Conservation (phyloP, 2,888 invertebrate species). For the Osmoderma eremita region DNA sequence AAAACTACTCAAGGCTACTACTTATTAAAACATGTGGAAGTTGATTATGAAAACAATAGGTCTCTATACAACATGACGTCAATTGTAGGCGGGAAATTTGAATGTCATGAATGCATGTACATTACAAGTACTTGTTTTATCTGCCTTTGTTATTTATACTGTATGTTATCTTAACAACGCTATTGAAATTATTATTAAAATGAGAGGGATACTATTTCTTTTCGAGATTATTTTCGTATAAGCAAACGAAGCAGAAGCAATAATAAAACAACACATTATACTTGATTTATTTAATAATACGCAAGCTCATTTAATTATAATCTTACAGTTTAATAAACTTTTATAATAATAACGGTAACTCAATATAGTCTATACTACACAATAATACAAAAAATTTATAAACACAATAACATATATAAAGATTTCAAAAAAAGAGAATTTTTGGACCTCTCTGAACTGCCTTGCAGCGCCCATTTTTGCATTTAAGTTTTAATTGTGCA, state of each 20-base stretch:
- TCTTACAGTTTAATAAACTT: slow-evolving; percentile 61
- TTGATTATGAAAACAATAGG: too few species aligned
- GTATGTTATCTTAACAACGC: too few species aligned
- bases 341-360: slow-evolving; percentile 65
- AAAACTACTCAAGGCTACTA: too few species aligned
- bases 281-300: slow-evolving; percentile 66
- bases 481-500: slow-evolving; percentile 31
- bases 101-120: too few species aligned
- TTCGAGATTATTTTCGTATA: too few species aligned
- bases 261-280: slow-evolving; percentile 38
- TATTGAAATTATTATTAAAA: too few species aligned
- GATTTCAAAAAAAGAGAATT: slow-evolving; percentile 42
- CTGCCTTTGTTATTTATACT: too few species aligned
- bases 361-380: slow-evolving; percentile 60
- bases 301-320: slow-evolving; percentile 63
- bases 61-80: too few species aligned
- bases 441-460: slow-evolving; percentile 39
- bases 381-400: slow-evolving; percentile 57
- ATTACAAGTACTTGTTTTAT: too few species aligned
- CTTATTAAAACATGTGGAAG: too few species aligned
- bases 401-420: slow-evolving; percentile 49
- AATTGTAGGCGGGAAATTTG: too few species aligned
- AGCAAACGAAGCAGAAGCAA: neutral
- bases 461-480: slow-evolving; percentile 31
- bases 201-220: too few species aligned